Evolutionary conservation across 2,797 vertebrate genomes (phyloP).

Genomic region (Labroides dimidiatus): DNA sequence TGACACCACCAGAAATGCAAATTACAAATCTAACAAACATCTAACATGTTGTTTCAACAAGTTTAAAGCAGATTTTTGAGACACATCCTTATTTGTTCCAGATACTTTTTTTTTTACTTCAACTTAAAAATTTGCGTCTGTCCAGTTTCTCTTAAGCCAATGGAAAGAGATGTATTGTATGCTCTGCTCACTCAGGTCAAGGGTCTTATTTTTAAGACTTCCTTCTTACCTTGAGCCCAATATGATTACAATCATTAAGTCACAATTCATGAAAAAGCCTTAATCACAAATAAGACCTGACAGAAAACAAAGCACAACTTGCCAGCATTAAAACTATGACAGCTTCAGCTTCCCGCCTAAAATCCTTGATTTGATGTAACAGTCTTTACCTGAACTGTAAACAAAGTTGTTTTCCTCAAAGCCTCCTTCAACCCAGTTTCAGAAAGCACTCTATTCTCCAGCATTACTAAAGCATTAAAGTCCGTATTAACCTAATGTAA

Average conservation of each 20-base stretch:
- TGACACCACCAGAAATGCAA: too few relatives aligned
- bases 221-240: constrained; percentile 2
- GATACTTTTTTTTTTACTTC: too few relatives aligned
- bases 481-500: not conserved
- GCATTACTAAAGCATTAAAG: not conserved
- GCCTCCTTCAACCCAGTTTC: not conserved
- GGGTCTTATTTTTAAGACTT: constrained; percentile 24
- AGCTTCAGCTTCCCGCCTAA: not conserved
- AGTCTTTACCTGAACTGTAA: not conserved
- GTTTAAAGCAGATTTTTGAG: too few relatives aligned
- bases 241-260: constrained; percentile 53
- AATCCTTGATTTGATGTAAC: not conserved
- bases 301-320: constrained; percentile 20
- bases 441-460: not conserved
- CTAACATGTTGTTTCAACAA: too few relatives aligned
- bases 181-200: constrained; percentile 5
- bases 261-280: constrained; percentile 47
- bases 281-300: constrained; percentile 46
- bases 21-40: too few relatives aligned
- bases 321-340: not conserved
- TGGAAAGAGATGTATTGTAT: not conserved
- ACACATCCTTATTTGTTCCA: too few relatives aligned
- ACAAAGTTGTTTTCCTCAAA: not conserved
- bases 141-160: not conserved
- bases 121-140: too few relatives aligned